A percentile compares a stretch with the other conserved stretches of the same genome.
phyloP scores from a whole-genome alignment of 2,888 invertebrate species.

The Caradrina kadenii region DNA sequence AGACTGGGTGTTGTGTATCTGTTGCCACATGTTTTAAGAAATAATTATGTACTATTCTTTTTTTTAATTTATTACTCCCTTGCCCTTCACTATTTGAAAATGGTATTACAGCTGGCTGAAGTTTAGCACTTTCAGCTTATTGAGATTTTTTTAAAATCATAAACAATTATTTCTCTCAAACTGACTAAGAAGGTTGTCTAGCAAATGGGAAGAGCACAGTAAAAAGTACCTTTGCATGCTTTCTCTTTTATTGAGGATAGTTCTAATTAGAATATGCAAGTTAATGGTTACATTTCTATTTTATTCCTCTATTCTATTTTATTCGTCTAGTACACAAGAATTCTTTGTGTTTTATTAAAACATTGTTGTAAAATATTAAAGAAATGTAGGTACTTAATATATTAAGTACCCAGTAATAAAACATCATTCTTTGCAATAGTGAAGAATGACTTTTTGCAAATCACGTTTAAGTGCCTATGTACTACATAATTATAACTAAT shows the following conservation, averaged over 20 bases:
- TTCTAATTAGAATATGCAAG: slow-evolving; percentile 17
- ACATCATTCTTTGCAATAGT: too few species aligned
- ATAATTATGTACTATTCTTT: not conserved
- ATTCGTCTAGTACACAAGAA: not conserved
- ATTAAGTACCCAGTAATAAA: too few species aligned
- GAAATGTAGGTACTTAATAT: not conserved
- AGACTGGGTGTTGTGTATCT: slow-evolving; percentile 7
- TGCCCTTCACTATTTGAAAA: slow-evolving; percentile 24
- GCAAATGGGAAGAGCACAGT: not conserved
- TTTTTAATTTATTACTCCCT: not conserved
- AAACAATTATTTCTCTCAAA: too few species aligned
- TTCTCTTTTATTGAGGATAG: slow-evolving; percentile 12
- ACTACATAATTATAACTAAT: not conserved
- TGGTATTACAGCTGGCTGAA: not conserved
- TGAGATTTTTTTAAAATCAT: not conserved
- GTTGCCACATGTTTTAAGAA: slow-evolving; percentile 15
- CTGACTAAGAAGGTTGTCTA: not conserved
- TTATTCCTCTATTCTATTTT: not conserved
- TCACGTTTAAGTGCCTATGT: not conserved
- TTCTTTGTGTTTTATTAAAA: slow-evolving; percentile 1
- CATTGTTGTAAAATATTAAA: not conserved
- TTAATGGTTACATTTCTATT: slow-evolving; percentile 12
- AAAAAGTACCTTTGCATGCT: slow-evolving; percentile 16
- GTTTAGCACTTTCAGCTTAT: not conserved
- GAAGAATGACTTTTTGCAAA: slow-evolving; percentile 2